A percentile compares a stretch with the other conserved stretches of the same genome.
These are phyloP conservation scores for Aleiodes sp. DNA, from an alignment of 1,140 invertebrate genomes.

Conservation along the genomic window DNA sequence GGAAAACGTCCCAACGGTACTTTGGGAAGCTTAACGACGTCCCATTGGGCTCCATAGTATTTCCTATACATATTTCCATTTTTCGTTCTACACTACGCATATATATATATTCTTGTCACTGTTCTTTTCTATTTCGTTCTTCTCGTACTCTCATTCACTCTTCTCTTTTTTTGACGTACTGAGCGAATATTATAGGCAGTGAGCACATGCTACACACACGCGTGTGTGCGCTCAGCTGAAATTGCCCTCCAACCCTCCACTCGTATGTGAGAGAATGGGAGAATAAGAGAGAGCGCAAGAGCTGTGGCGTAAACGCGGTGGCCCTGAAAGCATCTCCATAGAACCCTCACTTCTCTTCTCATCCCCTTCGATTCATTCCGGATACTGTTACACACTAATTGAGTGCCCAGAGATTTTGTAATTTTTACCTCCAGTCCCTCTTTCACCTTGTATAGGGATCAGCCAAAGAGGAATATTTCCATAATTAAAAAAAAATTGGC, in stretches of 20 bases:
- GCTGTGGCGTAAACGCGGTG: conserved; percentile 19
- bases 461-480: no score
- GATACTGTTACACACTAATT: conserved; percentile 23
- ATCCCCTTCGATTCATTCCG: not conserved
- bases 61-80: conserved; percentile 16
- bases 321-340: conserved; percentile 19
- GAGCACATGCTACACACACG: conserved; percentile 10
- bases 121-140: conserved; percentile 22
- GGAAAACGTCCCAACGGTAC: conserved; percentile 4
- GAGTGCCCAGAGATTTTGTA: conserved; percentile 8
- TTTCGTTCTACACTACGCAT: conserved; percentile 19
- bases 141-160: conserved; percentile 18
- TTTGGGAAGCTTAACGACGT: conserved; percentile 7
- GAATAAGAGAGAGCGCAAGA: not conserved
- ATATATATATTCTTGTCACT: conserved; percentile 12
- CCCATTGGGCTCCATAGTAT: conserved; percentile 3
- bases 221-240: not conserved
- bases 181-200: conserved; percentile 21
- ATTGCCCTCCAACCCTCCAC: not conserved
- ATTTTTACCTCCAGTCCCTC: conserved; percentile 1
- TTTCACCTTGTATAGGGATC: no score
- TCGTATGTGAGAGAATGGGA: not conserved
- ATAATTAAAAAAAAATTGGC: no score
- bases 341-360: not conserved
- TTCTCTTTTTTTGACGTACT: conserved; percentile 18